A percentile compares a stretch with the other conserved stretches of the same genome.
Conservation (phyloP, 1,140 invertebrate genomes). For the Drosophila tani region DNA sequence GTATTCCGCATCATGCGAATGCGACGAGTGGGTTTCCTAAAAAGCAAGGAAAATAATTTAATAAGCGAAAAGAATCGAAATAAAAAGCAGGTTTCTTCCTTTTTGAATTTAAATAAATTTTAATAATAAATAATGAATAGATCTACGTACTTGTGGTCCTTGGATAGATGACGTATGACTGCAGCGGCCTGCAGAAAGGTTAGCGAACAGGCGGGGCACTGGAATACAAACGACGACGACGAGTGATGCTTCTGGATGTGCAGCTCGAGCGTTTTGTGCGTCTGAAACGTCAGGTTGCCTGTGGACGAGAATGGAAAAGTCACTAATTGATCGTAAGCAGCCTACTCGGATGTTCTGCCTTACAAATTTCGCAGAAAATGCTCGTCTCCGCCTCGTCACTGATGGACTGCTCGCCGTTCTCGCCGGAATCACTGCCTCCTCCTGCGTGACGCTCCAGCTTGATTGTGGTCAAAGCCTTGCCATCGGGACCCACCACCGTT, state of each 20-base stretch:
- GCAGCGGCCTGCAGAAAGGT: constrained; percentile 89
- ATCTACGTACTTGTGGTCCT: constrained; percentile 87
- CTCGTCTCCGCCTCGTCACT: constrained; percentile 67
- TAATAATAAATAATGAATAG: no score
- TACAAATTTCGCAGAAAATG: constrained; percentile 76
- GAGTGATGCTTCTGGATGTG: constrained; percentile 90
- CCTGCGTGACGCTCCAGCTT: constrained; percentile 69
- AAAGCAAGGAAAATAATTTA: background rate
- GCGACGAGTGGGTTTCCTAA: constrained; percentile 74
- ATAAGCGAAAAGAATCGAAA: background rate
- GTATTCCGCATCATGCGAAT: constrained; percentile 81
- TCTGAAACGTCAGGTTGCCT: constrained; percentile 89
- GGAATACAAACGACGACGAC: constrained; percentile 88
- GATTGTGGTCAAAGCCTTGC: constrained; percentile 85
- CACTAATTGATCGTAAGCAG: constrained; percentile 19
- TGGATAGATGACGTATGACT: constrained; percentile 90
- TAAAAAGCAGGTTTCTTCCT: background rate
- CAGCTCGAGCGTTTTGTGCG: constrained; percentile 89
- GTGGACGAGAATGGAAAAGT: constrained; percentile 13
- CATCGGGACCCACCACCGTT: constrained; percentile 87
- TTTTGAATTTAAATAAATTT: background rate
- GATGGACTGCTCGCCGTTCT: constrained; percentile 62
- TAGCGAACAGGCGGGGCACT: constrained; percentile 89
- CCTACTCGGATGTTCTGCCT: constrained; percentile 25
- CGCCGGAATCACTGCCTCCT: constrained; percentile 75